Conservation (phyloP, 1,140 invertebrate genomes). For the Ceratosolen fusciceps region DNA sequence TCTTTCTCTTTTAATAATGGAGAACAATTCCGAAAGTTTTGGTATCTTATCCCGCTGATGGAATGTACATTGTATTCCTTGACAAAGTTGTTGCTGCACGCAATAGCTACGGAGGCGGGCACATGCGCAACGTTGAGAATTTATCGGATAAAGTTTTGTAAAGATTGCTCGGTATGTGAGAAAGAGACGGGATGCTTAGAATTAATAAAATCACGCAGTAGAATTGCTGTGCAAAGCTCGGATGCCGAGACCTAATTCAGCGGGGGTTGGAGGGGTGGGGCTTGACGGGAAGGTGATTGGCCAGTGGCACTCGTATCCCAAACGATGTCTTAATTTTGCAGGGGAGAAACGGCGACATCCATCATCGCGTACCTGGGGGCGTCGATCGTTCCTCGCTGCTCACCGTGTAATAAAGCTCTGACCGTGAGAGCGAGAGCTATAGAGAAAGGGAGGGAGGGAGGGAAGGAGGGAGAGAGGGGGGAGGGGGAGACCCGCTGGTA, state of each 20-base stretch:
- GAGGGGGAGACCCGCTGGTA: not conserved
- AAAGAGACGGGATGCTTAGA: not conserved
- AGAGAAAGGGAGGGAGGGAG: too few species aligned
- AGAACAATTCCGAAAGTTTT: too few species aligned
- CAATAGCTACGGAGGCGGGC: too few species aligned
- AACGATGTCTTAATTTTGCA: not conserved
- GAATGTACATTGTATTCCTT: too few species aligned
- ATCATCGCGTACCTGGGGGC: not conserved
- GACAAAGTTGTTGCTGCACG: too few species aligned
- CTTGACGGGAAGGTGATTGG: slow-evolving; percentile 24
- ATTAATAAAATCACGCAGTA: not conserved
- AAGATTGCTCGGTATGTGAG: too few species aligned
- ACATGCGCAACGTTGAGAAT: too few species aligned
- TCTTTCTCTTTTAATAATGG: too few species aligned
- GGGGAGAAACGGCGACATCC: not conserved
- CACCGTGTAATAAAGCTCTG: not conserved
- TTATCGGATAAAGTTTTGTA: too few species aligned
- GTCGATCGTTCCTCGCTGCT: not conserved
- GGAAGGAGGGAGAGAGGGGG: too few species aligned
- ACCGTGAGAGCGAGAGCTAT: too few species aligned
- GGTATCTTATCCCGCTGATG: too few species aligned
- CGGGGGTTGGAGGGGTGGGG: slow-evolving; percentile 20
- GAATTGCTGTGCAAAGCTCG: slow-evolving; percentile 1
- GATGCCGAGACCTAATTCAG: slow-evolving; percentile 32
- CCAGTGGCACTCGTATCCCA: slow-evolving; percentile 1